Conservation (phyloP, 2,113 vertebrate species). For the Eublepharis macularius region DNA sequence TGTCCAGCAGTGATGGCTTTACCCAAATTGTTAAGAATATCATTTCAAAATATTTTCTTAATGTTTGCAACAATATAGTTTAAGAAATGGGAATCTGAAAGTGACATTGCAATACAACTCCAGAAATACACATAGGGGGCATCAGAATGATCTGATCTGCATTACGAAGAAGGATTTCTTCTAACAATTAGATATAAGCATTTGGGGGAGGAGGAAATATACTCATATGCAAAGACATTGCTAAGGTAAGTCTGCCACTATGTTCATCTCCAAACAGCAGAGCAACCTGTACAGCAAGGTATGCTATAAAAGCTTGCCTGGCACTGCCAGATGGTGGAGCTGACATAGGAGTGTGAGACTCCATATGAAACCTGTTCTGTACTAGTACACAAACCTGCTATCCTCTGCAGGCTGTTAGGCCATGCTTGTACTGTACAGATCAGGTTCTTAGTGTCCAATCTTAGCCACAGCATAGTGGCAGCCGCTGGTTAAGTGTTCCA, state of each 20-base stretch:
- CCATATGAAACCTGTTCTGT: background rate
- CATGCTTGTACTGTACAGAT: background rate
- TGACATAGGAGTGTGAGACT: background rate
- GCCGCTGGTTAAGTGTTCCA: background rate
- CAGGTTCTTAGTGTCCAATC: background rate
- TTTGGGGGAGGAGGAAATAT: slow-evolving; percentile 6
- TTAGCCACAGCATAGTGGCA: background rate
- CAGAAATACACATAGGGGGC: slow-evolving; percentile 33
- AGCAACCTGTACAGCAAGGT: background rate
- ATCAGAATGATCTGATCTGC: slow-evolving; percentile 38
- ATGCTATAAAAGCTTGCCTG: background rate
- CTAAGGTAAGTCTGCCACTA: slow-evolving; percentile 33
- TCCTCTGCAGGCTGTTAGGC: background rate
- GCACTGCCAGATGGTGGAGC: background rate
- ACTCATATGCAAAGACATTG: slow-evolving; percentile 40
- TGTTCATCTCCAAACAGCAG: background rate
- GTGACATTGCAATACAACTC: slow-evolving; percentile 54
- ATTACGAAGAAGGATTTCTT: slow-evolving; percentile 31
- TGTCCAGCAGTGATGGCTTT: background rate
- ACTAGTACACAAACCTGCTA: background rate
- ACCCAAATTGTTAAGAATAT: slow-evolving; percentile 17
- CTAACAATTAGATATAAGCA: slow-evolving; percentile 34
- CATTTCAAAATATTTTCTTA: slow-evolving; percentile 59
- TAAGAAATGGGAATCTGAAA: slow-evolving; percentile 55
- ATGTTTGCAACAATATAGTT: slow-evolving; percentile 35